These are phyloP conservation scores for Poecilia latipinna DNA, from an alignment of 2,113 vertebrate genomes.

Conservation along the genomic window DNA sequence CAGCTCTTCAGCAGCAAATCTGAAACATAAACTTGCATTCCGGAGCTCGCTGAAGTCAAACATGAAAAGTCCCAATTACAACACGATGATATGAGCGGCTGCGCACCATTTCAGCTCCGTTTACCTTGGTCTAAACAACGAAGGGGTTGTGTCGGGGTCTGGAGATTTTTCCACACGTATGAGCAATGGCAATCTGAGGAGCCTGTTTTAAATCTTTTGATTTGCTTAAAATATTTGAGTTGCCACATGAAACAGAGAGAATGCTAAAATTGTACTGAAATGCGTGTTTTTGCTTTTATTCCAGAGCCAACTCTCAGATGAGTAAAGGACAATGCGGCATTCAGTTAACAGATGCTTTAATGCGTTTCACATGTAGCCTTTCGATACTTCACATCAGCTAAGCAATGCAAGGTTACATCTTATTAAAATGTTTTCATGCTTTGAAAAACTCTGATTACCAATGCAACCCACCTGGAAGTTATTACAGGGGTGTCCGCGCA, in stretches of 20 bases:
- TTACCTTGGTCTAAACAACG: slow-evolving; percentile 9
- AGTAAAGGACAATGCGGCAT: slow-evolving; percentile 16
- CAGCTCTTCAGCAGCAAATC: slow-evolving; percentile 9
- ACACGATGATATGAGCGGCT: slow-evolving; percentile 14
- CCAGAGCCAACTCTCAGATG: slow-evolving; percentile 2
- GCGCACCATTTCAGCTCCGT: not conserved
- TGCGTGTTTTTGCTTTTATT: slow-evolving; percentile 13
- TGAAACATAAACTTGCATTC: not conserved
- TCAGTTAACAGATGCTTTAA: slow-evolving; percentile 8
- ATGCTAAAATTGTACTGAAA: slow-evolving; percentile 23
- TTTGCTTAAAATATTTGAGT: slow-evolving; percentile 24
- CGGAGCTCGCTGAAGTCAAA: slow-evolving; percentile 8
- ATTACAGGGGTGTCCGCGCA: no score
- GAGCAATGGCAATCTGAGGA: slow-evolving; percentile 22
- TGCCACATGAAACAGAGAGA: slow-evolving; percentile 5
- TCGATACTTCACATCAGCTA: not conserved
- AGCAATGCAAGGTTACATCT: slow-evolving; percentile 5
- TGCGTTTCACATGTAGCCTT: slow-evolving; percentile 23
- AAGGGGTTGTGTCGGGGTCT: slow-evolving; percentile 13
- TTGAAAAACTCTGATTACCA: not conserved
- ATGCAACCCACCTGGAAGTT: no score
- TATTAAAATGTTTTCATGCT: not conserved
- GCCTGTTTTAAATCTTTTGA: slow-evolving; percentile 30
- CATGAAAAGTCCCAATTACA: slow-evolving; percentile 23
- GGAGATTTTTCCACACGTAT: slow-evolving; percentile 38